phyloP scores from a whole-genome alignment of 2,797 vertebrate species.

The Rhabdophis nuchalis region DNA sequence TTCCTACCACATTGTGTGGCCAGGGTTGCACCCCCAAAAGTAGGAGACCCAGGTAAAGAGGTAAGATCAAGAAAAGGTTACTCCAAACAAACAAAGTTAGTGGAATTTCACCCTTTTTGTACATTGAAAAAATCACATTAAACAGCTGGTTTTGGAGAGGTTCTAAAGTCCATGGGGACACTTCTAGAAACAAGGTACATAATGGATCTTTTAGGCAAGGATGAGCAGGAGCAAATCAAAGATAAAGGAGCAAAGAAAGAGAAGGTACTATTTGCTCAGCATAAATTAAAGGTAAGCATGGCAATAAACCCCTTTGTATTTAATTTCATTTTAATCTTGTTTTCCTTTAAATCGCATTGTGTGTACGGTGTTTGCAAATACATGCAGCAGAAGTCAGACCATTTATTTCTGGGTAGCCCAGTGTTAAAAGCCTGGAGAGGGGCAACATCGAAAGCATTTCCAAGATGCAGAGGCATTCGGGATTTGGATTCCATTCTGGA shows the following conservation, averaged over 20 bases:
- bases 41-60: background rate
- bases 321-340: background rate
- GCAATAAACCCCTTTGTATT: background rate
- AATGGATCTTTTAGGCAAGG: background rate
- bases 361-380: constrained; percentile 1
- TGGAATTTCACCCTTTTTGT: background rate
- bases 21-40: background rate
- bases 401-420: background rate
- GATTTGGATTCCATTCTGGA: constrained; percentile 34
- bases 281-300: background rate
- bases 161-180: background rate
- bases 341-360: background rate
- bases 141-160: background rate
- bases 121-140: background rate
- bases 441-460: constrained; percentile 9
- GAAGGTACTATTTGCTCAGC: background rate
- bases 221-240: background rate
- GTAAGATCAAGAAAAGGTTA: background rate
- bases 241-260: background rate
- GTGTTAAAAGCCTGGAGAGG: background rate
- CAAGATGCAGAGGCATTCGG: constrained; percentile 55
- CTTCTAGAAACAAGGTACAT: background rate
- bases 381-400: background rate
- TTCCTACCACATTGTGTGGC: background rate
- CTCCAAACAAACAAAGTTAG: background rate